phyloP scores from a whole-genome alignment of 2,113 vertebrate genomes.

The Leptosomus discolor region DNA sequence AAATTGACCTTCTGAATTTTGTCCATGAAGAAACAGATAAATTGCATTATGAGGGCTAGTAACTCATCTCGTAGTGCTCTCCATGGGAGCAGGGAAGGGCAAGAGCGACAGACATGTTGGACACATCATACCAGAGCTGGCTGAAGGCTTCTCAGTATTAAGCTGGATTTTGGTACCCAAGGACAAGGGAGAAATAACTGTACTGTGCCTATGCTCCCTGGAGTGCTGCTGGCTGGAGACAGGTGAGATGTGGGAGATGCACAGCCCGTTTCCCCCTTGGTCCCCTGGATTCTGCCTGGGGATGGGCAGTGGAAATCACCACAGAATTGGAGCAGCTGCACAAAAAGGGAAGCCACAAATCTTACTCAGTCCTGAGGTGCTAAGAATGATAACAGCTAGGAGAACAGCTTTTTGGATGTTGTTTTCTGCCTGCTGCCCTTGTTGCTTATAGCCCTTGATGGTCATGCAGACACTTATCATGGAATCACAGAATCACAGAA shows the following conservation, averaged over 20 bases:
- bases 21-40: neutral
- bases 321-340: neutral
- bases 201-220: too few relatives aligned
- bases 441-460: neutral
- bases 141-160: neutral
- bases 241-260: neutral
- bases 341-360: neutral
- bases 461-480: neutral
- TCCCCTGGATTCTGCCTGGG: neutral
- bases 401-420: neutral
- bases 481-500: too few relatives aligned
- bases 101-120: neutral
- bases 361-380: fast-evolving
- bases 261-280: neutral
- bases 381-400: neutral
- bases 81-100: neutral
- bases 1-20: neutral
- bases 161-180: neutral
- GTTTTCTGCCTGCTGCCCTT: neutral
- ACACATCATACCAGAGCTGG: neutral
- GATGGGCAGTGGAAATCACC: neutral
- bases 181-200: neutral
- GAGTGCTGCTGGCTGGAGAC: neutral
- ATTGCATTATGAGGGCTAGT: neutral
- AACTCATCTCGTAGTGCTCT: neutral